Base-by-base conservation (phyloP, 2,113 vertebrate species). In the Carassius carassius region DNA sequence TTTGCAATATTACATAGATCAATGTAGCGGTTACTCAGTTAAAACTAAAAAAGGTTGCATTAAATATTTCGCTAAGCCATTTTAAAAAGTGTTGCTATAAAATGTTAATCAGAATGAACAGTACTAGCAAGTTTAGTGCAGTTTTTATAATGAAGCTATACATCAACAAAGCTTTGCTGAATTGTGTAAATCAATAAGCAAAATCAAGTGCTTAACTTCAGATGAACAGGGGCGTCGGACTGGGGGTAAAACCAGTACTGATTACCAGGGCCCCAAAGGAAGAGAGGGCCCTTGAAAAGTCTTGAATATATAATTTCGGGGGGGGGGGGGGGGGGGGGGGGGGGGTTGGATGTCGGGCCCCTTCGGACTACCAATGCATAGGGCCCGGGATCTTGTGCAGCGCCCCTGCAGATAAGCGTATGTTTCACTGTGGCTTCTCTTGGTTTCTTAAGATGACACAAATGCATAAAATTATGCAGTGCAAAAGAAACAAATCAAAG, bases 161-260 rank as follows among this genome's bases (percentile, higher is more conserved):
- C 8, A 41, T 12, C 3, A 29, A 19, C 16, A 35, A 63, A 69
- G 5, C 19, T 21, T 6, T 3, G 32, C 19, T 70, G 67, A 70
- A 21, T 37, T 72, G 35, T 72, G 69, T 72, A 44, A 72, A n/a
- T 2, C 21, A 62, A n/a, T 72, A 72, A 69, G 65, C 58, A 62
- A 9, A 23, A 23, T 23, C 6, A 62, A 62, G 19, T 62, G 21
- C 65, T 19, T 8, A 32, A 69, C 14, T 37, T 78, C 9, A 47
- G 11, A 44, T 41, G 41, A 41, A 41, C n/a, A n/a, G n/a, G n/a
- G n/a, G n/a, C n/a, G n/a, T n/a, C n/a, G n/a, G n/a, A n/a, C n/a
- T n/a, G n/a, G n/a, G n/a, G n/a, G n/a, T n/a, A n/a, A n/a, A n/a
- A n/a, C n/a, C n/a, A n/a, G n/a, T n/a, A n/a, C n/a, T n/a, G n/a